phyloP scores from a whole-genome alignment of 2,113 vertebrate genomes.

The Eupsittula cactorum region DNA sequence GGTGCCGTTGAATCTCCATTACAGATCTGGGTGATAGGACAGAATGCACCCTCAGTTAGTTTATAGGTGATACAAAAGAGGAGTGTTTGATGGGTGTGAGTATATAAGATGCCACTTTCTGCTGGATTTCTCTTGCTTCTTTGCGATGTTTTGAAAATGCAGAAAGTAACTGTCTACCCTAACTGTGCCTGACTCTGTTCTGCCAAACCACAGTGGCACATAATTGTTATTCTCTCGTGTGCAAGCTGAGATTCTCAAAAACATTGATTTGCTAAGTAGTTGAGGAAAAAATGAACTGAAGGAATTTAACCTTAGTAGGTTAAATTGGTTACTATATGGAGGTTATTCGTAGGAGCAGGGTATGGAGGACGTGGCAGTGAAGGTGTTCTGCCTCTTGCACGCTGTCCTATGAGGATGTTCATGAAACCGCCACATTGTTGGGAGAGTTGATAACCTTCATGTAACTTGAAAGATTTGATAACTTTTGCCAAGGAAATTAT shows the following conservation, averaged over 20 bases:
- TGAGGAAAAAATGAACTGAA: background rate
- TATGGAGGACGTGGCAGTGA: background rate
- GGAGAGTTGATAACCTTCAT: conserved; percentile 23
- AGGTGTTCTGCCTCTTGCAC: background rate
- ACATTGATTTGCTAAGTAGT: background rate
- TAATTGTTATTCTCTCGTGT: background rate
- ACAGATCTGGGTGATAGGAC: background rate
- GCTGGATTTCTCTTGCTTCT: background rate
- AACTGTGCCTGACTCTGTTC: conserved; percentile 17
- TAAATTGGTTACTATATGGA: background rate
- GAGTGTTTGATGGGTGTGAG: background rate
- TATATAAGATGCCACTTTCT: background rate
- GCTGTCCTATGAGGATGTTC: background rate
- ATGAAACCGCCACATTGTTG: background rate
- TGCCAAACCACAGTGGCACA: background rate
- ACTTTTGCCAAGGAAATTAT: background rate
- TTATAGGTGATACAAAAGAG: background rate
- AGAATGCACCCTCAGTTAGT: background rate
- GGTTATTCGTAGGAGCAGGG: background rate
- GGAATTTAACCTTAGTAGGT: background rate
- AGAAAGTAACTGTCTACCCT: conserved; percentile 42
- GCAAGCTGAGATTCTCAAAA: background rate
- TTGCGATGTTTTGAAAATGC: background rate
- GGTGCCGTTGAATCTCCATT: background rate
- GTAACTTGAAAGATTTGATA: conserved; percentile 35